Percentiles rank a stretch among this genome's conserved stretches.
Evolutionary conservation across 2,113 vertebrate genomes (phyloP).

Genomic region (Megaptera novaeangliae): DNA sequence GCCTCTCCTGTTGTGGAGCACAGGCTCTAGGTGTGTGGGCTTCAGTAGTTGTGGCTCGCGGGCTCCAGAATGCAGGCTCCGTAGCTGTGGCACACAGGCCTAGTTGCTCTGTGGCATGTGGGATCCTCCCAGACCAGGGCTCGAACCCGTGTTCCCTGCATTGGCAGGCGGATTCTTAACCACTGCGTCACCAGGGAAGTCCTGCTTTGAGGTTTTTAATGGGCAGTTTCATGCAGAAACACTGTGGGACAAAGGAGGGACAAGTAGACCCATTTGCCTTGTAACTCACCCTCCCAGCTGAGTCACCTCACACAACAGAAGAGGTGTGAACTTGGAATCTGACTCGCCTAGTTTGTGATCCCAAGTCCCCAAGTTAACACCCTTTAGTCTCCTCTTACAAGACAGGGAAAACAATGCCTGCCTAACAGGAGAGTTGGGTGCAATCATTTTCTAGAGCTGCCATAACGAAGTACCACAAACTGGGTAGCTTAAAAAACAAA

Average conservation of each 20-base stretch:
- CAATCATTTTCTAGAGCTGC: not conserved
- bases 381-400: not conserved
- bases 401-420: not conserved
- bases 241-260: not conserved
- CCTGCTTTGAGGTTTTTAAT: not conserved
- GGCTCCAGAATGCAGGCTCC: too few species aligned
- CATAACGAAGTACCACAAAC: not conserved
- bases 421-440: not conserved
- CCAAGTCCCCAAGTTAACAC: not conserved
- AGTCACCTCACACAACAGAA: not conserved
- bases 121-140: too few species aligned
- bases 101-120: too few species aligned
- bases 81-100: too few species aligned
- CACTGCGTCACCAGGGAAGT: too few species aligned
- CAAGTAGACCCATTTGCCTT: not conserved
- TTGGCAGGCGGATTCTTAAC: too few species aligned
- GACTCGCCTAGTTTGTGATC: not conserved
- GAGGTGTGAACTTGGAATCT: not conserved
- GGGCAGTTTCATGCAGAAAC: not conserved
- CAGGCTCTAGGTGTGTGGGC: too few species aligned
- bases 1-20: too few species aligned
- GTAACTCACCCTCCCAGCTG: not conserved
- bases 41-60: too few species aligned
- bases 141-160: too few species aligned
- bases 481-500: not conserved